phyloP scores from a whole-genome alignment of 2,113 vertebrate species.

The Gymnobelideus leadbeateri region DNA sequence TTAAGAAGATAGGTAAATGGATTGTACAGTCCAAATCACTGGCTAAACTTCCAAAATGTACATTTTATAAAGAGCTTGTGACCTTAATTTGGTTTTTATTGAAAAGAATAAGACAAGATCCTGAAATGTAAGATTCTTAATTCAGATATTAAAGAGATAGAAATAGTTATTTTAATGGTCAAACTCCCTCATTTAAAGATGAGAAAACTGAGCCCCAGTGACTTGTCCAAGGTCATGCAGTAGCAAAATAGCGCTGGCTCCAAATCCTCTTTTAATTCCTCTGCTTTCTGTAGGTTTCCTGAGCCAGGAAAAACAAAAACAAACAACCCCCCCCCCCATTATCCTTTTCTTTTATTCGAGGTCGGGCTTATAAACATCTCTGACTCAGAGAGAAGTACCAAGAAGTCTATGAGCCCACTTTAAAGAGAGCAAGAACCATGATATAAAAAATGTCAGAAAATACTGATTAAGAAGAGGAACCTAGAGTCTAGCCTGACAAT shows the following conservation, averaged over 20 bases:
- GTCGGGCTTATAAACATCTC: background rate
- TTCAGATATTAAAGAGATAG: background rate
- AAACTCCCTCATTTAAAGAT: background rate
- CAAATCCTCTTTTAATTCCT: background rate
- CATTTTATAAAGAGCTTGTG: background rate
- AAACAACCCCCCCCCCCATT: background rate
- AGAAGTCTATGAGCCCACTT: background rate
- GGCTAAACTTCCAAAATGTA: background rate
- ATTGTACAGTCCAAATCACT: background rate
- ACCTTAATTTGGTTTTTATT: background rate
- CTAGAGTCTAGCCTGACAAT: background rate
- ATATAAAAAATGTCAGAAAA: background rate
- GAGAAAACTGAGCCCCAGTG: background rate
- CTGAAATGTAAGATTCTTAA: background rate
- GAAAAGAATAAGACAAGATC: background rate
- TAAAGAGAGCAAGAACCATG: background rate
- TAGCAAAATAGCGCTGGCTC: background rate
- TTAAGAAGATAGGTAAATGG: background rate
- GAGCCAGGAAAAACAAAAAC: background rate
- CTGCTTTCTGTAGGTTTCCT: background rate
- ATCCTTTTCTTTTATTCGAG: background rate
- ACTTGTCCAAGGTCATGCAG: background rate
- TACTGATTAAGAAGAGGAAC: background rate
- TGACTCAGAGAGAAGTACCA: background rate
- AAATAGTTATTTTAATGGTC: background rate